A percentile compares a stretch with the other conserved stretches of the same genome.
Conservation (phyloP, 35 echinoderm and acorn worm genomes). For the Chiridota heheva region DNA sequence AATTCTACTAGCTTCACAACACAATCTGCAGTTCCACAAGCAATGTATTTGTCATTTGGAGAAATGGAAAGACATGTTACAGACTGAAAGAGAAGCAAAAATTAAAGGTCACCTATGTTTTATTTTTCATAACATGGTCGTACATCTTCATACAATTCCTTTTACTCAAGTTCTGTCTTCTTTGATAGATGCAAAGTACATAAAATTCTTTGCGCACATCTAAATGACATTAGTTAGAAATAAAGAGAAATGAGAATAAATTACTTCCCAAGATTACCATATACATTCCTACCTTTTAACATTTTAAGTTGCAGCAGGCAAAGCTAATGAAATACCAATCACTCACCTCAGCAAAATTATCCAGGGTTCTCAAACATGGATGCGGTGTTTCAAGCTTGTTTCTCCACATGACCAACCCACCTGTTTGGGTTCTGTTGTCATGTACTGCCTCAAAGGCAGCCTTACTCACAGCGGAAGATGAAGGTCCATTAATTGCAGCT, state of each 20-base stretch:
- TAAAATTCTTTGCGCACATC: no score
- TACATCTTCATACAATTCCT: no score
- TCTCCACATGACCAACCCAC: conserved; percentile 63
- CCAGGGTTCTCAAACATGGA: conserved; percentile 70
- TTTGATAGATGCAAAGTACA: no score
- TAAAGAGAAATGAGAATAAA: no score
- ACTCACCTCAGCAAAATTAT: conserved; percentile 73
- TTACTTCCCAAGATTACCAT: no score
- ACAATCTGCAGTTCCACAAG: conserved; percentile 74
- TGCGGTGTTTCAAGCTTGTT: conserved; percentile 77
- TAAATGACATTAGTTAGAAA: no score
- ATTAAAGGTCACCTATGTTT: neutral
- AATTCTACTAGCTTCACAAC: conserved; percentile 64
- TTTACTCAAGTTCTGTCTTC: no score
- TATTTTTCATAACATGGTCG: neutral
- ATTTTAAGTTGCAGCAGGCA: no score
- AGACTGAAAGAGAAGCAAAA: conserved; percentile 56
- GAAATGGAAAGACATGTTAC: conserved; percentile 82
- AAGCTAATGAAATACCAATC: no score
- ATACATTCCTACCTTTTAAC: no score
- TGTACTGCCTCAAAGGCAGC: conserved; percentile 16
- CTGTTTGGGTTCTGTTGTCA: neutral
- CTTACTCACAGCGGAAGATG: conserved; percentile 53
- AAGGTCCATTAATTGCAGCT: conserved; percentile 85
- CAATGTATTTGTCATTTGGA: conserved; percentile 59